A percentile compares a stretch with the other conserved stretches of the same genome.
Evolutionary conservation across 2,113 vertebrate species (phyloP).

Genomic region (Ivindomyrus marchei): DNA sequence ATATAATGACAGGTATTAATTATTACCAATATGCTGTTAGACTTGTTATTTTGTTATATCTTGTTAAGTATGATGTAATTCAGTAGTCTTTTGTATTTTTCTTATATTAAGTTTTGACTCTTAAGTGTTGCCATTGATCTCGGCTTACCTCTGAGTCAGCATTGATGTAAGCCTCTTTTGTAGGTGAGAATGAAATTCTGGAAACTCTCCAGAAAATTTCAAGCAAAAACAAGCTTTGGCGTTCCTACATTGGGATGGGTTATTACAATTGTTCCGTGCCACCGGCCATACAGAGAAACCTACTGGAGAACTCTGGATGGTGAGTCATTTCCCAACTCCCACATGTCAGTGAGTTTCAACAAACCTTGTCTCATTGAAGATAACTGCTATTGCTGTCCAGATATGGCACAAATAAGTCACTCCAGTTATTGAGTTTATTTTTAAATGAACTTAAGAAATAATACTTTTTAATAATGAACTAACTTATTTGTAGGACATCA

Average conservation of each 20-base stretch:
- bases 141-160: not conserved
- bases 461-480: not conserved
- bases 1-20: not conserved
- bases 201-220: conserved; percentile 77
- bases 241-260: conserved; percentile 97
- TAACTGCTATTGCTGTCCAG: not conserved
- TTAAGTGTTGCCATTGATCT: not conserved
- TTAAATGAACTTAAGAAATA: not conserved
- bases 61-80: not conserved
- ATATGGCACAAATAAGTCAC: not conserved
- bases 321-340: conserved; percentile 50
- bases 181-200: conserved; percentile 95
- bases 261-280: conserved; percentile 94
- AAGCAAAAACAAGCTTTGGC: conserved; percentile 85
- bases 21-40: not conserved
- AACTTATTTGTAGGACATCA: not conserved
- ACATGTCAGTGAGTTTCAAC: not conserved
- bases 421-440: not conserved
- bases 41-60: not conserved
- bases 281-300: conserved; percentile 80
- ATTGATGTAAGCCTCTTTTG: not conserved
- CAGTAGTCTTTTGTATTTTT: not conserved
- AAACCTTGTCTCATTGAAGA: not conserved
- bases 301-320: conserved; percentile 96
- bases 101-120: not conserved